Conservation (phyloP, 1,140 invertebrate genomes). For the Oscheius sp. region DNA sequence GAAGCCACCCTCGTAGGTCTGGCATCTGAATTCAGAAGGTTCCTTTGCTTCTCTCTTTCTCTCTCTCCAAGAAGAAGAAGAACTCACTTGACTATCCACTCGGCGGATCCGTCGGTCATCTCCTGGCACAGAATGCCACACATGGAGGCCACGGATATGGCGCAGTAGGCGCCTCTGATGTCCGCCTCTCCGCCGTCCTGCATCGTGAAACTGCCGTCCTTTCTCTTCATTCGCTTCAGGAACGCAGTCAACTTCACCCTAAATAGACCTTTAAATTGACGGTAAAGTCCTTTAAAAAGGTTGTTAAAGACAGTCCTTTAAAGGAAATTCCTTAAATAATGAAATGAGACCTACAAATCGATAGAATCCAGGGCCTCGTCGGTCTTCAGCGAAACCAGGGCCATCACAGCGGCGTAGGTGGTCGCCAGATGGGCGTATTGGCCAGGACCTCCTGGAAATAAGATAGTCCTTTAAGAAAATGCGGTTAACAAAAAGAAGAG, state of each 20-base stretch:
- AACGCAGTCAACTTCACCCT: neutral
- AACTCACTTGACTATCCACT: constrained; percentile 77
- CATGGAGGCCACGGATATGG: constrained; percentile 79
- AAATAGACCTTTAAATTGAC: neutral
- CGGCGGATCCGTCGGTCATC: constrained; percentile 78
- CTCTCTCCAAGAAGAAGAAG: neutral
- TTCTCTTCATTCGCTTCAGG: constrained; percentile 66
- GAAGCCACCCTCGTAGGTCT: constrained; percentile 98
- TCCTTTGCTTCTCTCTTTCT: constrained; percentile 19
- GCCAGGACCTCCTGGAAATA: constrained; percentile 73
- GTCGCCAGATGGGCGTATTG: constrained; percentile 88
- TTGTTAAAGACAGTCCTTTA: too few relatives aligned
- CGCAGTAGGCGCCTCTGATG: constrained; percentile 86
- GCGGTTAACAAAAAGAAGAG: too few relatives aligned
- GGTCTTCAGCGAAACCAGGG: constrained; percentile 81
- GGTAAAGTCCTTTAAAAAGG: too few relatives aligned
- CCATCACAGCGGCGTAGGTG: constrained; percentile 92
- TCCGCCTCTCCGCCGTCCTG: constrained; percentile 89
- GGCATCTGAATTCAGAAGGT: constrained; percentile 79
- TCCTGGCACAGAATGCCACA: constrained; percentile 76
- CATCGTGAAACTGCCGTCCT: constrained; percentile 83
- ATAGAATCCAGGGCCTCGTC: constrained; percentile 69
- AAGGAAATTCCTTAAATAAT: too few relatives aligned
- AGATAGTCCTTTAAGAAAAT: neutral
- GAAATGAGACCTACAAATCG: constrained; percentile 20